Percentiles rank a stretch among this genome's conserved stretches.
These are phyloP conservation scores for Gopherus flavomarginatus DNA, from an alignment of 2,113 vertebrate species.

Conservation along the genomic window DNA sequence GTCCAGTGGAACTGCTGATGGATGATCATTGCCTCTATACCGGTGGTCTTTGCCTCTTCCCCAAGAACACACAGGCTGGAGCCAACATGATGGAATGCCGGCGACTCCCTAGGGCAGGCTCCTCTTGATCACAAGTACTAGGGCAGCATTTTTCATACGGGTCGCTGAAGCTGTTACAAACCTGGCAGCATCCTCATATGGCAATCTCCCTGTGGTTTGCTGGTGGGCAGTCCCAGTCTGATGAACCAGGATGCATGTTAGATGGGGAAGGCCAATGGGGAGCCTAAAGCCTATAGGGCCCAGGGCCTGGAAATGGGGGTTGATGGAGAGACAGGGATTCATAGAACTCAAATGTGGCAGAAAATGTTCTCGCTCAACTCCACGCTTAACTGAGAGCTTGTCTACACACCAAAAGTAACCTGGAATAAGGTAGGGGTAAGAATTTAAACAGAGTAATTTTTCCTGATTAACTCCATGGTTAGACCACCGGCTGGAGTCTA, in stretches of 20 bases:
- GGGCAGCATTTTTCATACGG: neutral
- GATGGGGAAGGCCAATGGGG: neutral
- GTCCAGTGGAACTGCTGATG: too few relatives aligned
- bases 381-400: neutral
- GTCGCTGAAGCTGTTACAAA: neutral
- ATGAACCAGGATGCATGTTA: neutral
- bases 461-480: neutral
- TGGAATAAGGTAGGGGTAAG: neutral
- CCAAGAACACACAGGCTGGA: neutral
- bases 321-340: neutral
- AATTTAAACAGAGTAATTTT: neutral
- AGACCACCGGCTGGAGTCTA: neutral
- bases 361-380: too few relatives aligned
- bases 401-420: neutral
- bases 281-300: neutral
- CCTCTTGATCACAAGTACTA: neutral
- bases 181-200: neutral
- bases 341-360: neutral
- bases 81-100: neutral
- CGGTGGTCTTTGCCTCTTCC: neutral
- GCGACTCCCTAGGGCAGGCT: neutral
- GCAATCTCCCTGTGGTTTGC: neutral
- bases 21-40: too few relatives aligned
- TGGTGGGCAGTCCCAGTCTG: neutral
- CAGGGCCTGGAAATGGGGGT: neutral